Evolutionary conservation across 2,797 vertebrate species (phyloP), one percentile per base, ranked within the genome.

Genomic region (Linurgus olivaceus): DNA sequence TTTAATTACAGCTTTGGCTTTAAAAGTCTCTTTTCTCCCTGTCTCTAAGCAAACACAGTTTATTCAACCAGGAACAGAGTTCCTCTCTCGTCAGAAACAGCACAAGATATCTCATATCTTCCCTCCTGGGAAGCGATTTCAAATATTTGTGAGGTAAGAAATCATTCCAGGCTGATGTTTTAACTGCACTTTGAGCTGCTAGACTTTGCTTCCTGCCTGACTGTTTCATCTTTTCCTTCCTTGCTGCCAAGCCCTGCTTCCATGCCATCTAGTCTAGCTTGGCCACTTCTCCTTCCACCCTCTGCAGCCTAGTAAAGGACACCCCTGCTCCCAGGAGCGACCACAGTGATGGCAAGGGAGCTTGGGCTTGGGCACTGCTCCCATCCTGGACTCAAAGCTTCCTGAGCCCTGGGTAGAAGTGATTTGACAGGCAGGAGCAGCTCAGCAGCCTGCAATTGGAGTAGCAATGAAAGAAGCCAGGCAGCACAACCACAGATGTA

Each of bases 301-400:
- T 45, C 31, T 40, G 54, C 33, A 86, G 16, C 18, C 17, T 42
- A 44, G 29, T 23, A 2, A 74, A 85, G 14, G 17, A 52, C 51
- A 89, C 2, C 13, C 15, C 23, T 21, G 23, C 7, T 70, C 19
- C 17, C 48, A 40, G 40, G 42, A 89, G 13, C 0, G 1, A 31
- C 18, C 0, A 0, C 42, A 72, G 13, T 0, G 0, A 14, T 29
- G 48, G 7, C 0, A 4, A 57, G 26, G 52, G 42, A 29, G 2
- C 15, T 61, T 38, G 61, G 58, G 6, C 40, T 35, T 17, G 52
- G 47, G 2, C 42, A 37, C 14, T 61, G 51, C 21, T 84, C 20
- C 19, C 35, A 12, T 15, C 59, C 9, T 2, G 33, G 40, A 24
- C 28, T 35, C 23, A 51, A 47, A 38, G 4, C 24, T 90, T 73